Conservation (phyloP, 2,888 invertebrate genomes). For the Athrips mouffetella region DNA sequence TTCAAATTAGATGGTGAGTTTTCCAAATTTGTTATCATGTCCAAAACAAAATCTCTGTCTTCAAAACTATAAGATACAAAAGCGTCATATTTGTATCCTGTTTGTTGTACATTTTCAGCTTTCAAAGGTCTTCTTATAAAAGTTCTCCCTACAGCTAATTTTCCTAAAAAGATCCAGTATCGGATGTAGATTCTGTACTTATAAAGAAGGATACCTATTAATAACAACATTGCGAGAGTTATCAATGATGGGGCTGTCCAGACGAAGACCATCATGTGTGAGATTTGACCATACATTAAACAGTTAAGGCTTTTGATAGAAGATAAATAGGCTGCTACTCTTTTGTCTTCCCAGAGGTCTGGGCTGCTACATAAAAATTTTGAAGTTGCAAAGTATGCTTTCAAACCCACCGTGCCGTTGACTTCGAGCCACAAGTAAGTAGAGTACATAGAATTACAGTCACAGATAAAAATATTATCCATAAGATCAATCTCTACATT, state of each 20-base stretch:
- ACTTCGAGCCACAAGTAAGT: slow-evolving; percentile 62
- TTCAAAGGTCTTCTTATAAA: slow-evolving; percentile 44
- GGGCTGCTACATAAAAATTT: slow-evolving; percentile 65
- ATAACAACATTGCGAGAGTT: slow-evolving; percentile 47
- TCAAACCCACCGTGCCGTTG: slow-evolving; percentile 51
- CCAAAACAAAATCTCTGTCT: slow-evolving; percentile 79
- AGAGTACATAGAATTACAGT: slow-evolving; percentile 67
- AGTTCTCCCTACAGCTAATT: slow-evolving; percentile 68
- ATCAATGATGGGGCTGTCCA: slow-evolving; percentile 64
- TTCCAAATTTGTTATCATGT: slow-evolving; percentile 80
- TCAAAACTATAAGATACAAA: slow-evolving; percentile 80
- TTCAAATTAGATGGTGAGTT: slow-evolving; percentile 77
- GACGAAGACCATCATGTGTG: slow-evolving; percentile 55
- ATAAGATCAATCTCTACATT: slow-evolving; percentile 61
- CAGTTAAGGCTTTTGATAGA: slow-evolving; percentile 61
- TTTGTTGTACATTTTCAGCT: slow-evolving; percentile 33
- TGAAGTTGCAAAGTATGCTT: slow-evolving; percentile 50
- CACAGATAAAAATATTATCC: slow-evolving; percentile 77
- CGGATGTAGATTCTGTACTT: slow-evolving; percentile 71
- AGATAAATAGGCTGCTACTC: slow-evolving; percentile 58
- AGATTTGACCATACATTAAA: slow-evolving; percentile 58
- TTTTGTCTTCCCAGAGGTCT: slow-evolving; percentile 63
- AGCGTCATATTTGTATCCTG: slow-evolving; percentile 75
- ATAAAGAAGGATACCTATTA: slow-evolving; percentile 43
- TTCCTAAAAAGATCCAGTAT: slow-evolving; percentile 77